phyloP scores from a whole-genome alignment of 2,888 invertebrate species.

The Ophion costatus region DNA sequence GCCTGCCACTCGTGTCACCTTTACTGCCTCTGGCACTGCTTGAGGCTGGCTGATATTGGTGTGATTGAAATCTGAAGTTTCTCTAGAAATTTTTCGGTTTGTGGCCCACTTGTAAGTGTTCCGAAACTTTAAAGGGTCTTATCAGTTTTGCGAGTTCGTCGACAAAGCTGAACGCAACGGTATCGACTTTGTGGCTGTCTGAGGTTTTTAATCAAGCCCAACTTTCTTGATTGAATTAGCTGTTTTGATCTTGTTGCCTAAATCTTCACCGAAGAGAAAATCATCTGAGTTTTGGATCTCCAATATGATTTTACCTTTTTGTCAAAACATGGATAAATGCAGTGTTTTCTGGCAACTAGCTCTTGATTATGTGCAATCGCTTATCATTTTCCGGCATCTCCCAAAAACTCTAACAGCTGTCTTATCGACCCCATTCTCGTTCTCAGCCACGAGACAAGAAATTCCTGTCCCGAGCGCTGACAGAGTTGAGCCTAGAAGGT shows the following conservation, averaged over 20 bases:
- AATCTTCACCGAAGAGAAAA: constrained; percentile 46
- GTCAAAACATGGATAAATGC: no score
- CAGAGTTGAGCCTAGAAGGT: constrained; percentile 46
- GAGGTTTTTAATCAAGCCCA: constrained; percentile 13
- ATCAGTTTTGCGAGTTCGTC: constrained; percentile 21
- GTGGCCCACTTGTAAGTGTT: constrained; percentile 23
- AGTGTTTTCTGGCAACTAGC: no score
- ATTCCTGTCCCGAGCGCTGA: constrained; percentile 45
- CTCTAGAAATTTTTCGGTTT: neutral
- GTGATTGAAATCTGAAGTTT: neutral
- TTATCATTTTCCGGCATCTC: no score
- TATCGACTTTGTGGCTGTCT: neutral
- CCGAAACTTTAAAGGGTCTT: constrained; percentile 22
- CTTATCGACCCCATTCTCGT: constrained; percentile 49
- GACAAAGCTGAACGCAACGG: neutral
- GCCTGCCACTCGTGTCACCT: no score
- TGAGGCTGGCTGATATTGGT: neutral
- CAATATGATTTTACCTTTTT: no score
- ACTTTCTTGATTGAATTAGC: constrained; percentile 45
- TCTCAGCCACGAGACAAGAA: constrained; percentile 35
- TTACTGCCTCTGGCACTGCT: no score
- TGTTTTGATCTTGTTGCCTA: constrained; percentile 46
- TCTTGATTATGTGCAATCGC: no score
- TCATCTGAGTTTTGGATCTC: constrained; percentile 34
- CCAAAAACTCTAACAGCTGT: constrained; percentile 25